Evolutionary conservation across 2,113 vertebrate genomes (phyloP).

Genomic region (Oophaga pumilio): DNA sequence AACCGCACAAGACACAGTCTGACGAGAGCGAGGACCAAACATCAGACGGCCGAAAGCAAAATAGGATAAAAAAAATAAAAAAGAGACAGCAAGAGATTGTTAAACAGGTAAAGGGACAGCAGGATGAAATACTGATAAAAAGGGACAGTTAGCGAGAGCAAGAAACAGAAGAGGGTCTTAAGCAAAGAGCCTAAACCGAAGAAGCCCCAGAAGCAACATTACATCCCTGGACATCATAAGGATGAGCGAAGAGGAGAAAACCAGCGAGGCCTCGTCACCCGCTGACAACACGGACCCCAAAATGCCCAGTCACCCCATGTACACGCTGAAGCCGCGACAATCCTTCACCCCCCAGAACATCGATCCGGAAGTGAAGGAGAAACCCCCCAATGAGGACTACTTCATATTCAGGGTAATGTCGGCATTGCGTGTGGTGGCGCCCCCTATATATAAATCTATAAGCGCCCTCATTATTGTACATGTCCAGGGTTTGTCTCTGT

Average conservation of each 20-base stretch:
- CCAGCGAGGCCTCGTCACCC: not conserved
- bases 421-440: too few relatives aligned
- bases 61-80: not conserved
- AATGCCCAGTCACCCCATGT: not conserved
- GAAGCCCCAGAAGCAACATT: not conserved
- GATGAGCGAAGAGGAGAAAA: not conserved
- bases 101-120: not conserved
- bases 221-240: not conserved
- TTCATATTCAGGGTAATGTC: constrained; percentile 27
- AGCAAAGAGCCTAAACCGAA: not conserved
- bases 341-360: constrained; percentile 26
- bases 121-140: not conserved
- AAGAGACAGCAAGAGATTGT: not conserved
- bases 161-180: not conserved
- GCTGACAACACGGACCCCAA: not conserved
- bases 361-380: not conserved
- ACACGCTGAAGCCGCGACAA: constrained; percentile 27
- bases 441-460: too few relatives aligned
- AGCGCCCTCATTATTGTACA: too few relatives aligned
- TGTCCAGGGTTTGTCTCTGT: too few relatives aligned
- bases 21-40: too few relatives aligned
- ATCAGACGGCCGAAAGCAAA: too few relatives aligned
- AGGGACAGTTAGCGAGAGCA: not conserved
- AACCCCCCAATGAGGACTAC: not conserved
- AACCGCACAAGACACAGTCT: too few relatives aligned